Evolutionary conservation across 2,113 vertebrate species (phyloP), one percentile per base, ranked within the genome.

Genomic region (Microcebus murinus): DNA sequence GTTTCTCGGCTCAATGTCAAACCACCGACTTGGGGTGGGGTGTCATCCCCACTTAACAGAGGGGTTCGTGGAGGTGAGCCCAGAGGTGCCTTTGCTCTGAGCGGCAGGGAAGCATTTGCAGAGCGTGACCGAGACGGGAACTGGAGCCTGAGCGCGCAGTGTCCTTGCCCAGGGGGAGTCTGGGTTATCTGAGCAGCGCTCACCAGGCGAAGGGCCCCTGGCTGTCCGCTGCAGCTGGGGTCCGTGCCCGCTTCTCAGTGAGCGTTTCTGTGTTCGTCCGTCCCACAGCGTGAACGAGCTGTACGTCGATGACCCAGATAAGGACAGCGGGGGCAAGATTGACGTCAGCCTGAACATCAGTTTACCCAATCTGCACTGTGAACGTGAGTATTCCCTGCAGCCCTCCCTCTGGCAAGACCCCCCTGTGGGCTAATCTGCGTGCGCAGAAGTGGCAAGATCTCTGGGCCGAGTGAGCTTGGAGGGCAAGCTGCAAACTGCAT

Each of bases 331-430:
- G 96, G 99, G 99, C 97, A 99, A 99, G 99, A 99, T 99, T 98
- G 99, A 99, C 96, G 99, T 99, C 98, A 99, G 98, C 98, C 98
- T 99, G 98, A 99, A 99, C 99, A 99, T 99, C 99, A 99, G 99
- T 98, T 99, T 99, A 98, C 99, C 99, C 98, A 99, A 99, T 98
- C 98, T 99, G 97, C 99, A 99, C 98, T 99, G 99, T 98, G 99
- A 99, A 99, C 96, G 99, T 99, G 98, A 99, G 99, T 99, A 99
- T 98, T 93, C 89, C 96, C 4, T 2, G 11, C 14, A 52, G 48
- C 48, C 65, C 34, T 48, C 29, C 29, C 50, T 31, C 36, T 4
- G 0, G 18, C 36, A 36, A 23, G 95, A 36, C 8, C 0, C 39
- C 14, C 25, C 14, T 17, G 5, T 18, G 27, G 96, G 86, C 76